Evolutionary conservation across 1,140 invertebrate species (phyloP).

Genomic region (Ostrea denselamellosa): DNA sequence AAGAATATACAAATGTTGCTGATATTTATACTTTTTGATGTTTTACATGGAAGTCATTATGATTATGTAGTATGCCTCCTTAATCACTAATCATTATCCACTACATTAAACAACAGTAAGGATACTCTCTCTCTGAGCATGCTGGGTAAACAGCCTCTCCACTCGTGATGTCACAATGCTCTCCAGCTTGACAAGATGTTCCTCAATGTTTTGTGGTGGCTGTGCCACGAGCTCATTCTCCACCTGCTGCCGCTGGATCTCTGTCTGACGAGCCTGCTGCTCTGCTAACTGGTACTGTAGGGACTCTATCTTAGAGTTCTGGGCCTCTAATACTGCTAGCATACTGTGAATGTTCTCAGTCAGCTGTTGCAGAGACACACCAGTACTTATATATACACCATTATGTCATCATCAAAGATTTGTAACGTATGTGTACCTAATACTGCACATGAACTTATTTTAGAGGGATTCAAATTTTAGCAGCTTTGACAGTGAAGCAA

Average conservation of each 20-base stretch:
- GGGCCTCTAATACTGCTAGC: conserved; percentile 57
- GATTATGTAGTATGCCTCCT: no score
- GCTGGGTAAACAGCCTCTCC: conserved; percentile 70
- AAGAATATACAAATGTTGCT: no score
- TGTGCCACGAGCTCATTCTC: conserved; percentile 65
- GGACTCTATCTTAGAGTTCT: conserved; percentile 63
- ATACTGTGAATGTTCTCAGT: conserved; percentile 57
- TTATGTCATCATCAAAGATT: no score
- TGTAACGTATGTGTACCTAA: no score
- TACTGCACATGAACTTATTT: no score
- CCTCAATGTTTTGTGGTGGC: conserved; percentile 65
- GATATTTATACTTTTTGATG: no score
- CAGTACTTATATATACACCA: no score
- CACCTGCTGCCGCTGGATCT: conserved; percentile 67
- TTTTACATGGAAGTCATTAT: no score
- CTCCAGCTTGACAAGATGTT: conserved; percentile 71
- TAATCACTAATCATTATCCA: neutral
- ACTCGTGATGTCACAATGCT: conserved; percentile 68
- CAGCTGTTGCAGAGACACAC: conserved; percentile 58
- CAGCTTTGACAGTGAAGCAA: no score
- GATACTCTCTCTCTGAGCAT: conserved; percentile 75
- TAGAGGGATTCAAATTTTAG: no score
- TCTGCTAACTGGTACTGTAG: conserved; percentile 64
- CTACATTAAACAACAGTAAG: conserved; percentile 54
- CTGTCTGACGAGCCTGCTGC: conserved; percentile 66